Evolutionary conservation across 2,888 invertebrate species (phyloP).

Genomic region (Stenoptilia bipunctidactyla): DNA sequence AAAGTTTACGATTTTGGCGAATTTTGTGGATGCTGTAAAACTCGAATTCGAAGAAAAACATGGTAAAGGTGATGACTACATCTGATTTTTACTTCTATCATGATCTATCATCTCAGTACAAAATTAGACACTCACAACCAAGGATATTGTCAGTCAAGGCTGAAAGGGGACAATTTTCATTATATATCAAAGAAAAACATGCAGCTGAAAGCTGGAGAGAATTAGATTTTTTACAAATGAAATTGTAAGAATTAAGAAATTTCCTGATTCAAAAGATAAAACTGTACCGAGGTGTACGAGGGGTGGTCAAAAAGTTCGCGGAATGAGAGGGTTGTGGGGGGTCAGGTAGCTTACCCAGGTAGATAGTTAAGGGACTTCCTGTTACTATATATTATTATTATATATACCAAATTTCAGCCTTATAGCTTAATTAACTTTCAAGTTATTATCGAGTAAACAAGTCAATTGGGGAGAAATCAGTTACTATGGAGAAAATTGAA

Average conservation of each 20-base stretch:
- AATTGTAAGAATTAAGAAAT: neutral
- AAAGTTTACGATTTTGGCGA: constrained; percentile 8
- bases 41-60: neutral
- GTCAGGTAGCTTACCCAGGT: too few species aligned
- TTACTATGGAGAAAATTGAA: too few species aligned
- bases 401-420: too few species aligned
- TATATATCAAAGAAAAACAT: neutral
- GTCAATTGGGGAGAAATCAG: too few species aligned
- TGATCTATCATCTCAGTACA: constrained; percentile 3
- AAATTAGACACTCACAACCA: neutral
- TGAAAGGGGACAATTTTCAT: neutral
- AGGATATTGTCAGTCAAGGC: constrained; percentile 1
- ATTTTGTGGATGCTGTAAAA: neutral
- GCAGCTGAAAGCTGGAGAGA: neutral
- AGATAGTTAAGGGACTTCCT: too few species aligned
- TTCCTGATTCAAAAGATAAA: too few species aligned
- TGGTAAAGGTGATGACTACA: constrained; percentile 2
- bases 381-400: too few species aligned
- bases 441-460: too few species aligned
- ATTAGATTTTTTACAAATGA: neutral
- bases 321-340: too few species aligned
- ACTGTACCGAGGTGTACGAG: too few species aligned
- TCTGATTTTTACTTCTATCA: constrained; percentile 2
- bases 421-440: too few species aligned
- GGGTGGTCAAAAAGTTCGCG: too few species aligned